Evolutionary conservation across 2,113 vertebrate species (phyloP), one percentile per base, ranked within the genome.

Genomic region (Hydropotes inermis): DNA sequence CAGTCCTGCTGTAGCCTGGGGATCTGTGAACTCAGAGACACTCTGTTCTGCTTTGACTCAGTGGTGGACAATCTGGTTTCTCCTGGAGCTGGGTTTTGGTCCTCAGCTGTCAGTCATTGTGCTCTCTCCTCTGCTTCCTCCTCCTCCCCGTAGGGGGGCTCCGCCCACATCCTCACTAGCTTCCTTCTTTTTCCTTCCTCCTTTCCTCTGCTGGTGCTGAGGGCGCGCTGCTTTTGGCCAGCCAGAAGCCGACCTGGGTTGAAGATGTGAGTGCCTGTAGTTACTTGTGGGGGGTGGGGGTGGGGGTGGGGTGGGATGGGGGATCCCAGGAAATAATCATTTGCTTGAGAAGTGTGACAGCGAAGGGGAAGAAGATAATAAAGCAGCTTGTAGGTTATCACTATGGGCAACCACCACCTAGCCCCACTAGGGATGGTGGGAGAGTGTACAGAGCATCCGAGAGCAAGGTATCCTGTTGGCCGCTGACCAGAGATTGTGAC

Each of bases 1-100:
- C 96, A 92, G 95, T 83, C 3, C 93, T 74, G 58, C 90, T 90
- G 61, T 83, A 57, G 86, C 82, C 93, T 78, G 57, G 25, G 8
- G 57, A 27, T 89, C 50, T 86, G 50, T 95, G 93, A 87, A 60
- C 91, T 54, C 3, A 11, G 76, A 74, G 54, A 93, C 67, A 36
- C 23, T 55, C 33, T 91, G 67, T 91, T 93, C 94, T 89, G 39
- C 89, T 93, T 43, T 78, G 50, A 70, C 70, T 91, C 36, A 39
- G 43, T 39, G 25, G 54, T 0, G 15, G 19, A 27, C 30, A 39
- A 4, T 85, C 54, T 91, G 87, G 86, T 86, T 95, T 92, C 78
- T 86, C 61, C 33, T 36, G 58, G 52, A 91, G 45, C 27, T 87
- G 15, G 9, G 89, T 54, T 74, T 64, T 76, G 83, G 39, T 67